A percentile compares a stretch with the other conserved stretches of the same genome.
Evolutionary conservation across 2,888 invertebrate species (phyloP).

Genomic region (Altica lythri): DNA sequence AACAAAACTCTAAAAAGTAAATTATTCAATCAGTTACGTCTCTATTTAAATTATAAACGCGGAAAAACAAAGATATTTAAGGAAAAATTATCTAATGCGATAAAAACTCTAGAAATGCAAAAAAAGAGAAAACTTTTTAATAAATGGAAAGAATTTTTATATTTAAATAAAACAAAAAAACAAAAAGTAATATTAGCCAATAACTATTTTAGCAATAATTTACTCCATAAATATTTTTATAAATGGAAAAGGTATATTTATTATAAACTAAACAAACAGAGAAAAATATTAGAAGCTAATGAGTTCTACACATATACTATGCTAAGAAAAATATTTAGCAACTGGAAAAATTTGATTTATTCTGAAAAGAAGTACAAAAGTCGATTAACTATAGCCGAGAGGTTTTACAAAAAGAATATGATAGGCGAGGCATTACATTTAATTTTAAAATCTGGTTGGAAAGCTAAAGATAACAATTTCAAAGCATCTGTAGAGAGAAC

Average conservation of each 20-base stretch:
- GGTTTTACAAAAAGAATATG: slow-evolving; percentile 38
- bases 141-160: slow-evolving; percentile 19
- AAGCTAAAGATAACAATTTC: slow-evolving; percentile 35
- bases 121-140: slow-evolving; percentile 8
- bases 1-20: neutral
- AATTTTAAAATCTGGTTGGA: slow-evolving; percentile 39
- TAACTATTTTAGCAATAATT: neutral
- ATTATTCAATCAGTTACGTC: neutral
- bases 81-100: neutral
- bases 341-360: neutral
- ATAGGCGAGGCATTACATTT: slow-evolving; percentile 39
- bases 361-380: slow-evolving; percentile 1
- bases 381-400: slow-evolving; percentile 39
- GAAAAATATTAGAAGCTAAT: neutral
- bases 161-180: slow-evolving; percentile 9
- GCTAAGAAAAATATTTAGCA: neutral
- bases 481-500: slow-evolving; percentile 29
- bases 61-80: neutral
- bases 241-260: neutral
- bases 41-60: neutral
- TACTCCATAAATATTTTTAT: neutral
- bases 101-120: neutral
- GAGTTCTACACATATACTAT: neutral
- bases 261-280: slow-evolving; percentile 6
- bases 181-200: neutral